Evolutionary conservation across 2,888 invertebrate genomes (phyloP), one percentile per base, ranked within the genome.

Genomic region (Cheilosia impressa): DNA sequence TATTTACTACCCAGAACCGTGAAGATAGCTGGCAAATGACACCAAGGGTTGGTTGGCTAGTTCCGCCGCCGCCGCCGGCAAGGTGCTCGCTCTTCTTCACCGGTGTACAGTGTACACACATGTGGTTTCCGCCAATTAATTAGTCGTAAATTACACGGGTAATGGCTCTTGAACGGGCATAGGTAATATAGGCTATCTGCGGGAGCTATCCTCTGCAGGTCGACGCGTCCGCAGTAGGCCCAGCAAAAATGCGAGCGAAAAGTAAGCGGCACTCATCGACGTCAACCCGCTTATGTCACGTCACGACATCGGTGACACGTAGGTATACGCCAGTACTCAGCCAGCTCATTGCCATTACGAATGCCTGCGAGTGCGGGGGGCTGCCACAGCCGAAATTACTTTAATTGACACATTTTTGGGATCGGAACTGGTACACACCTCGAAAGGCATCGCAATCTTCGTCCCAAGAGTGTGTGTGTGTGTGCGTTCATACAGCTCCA

Each of bases 381-480:
- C 57, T 31, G 27, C 7, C 52, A 43, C 17, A 62, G 7, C 65
- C 43, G 58, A 82, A 85, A 85, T 85, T 85, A 85, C 85, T 81
- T 76, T 85, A 85, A 85, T 85, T 85, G 85, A 85, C 85, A 85
- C 81, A 85, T 85, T 85, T 85, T 85, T 85, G 85, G 85, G 85
- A 66, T 77, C 81, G 85, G 85, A 85, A 80, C 80, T 77, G 84
- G 63, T 77, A 77, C 65, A 68, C 83, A 53, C 79, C 84, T 68
- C 45, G 27, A 72, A 80, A 71, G 71, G 66, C 71, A 76, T 85
- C 73, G 60, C 58, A 73, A 71, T 66, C 71, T 60, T 7, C 58
- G 13, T 58, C 57, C 7, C 47, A 13, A 17, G 5, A 5, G 5
- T 43, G 17, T 27, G 22, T 22, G 4, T 13, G 15, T 62, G 7